Percentiles rank a stretch among this genome's conserved stretches.
Conservation (phyloP, 2,888 invertebrate genomes). For the Amblyjoppa fuscipennis region DNA sequence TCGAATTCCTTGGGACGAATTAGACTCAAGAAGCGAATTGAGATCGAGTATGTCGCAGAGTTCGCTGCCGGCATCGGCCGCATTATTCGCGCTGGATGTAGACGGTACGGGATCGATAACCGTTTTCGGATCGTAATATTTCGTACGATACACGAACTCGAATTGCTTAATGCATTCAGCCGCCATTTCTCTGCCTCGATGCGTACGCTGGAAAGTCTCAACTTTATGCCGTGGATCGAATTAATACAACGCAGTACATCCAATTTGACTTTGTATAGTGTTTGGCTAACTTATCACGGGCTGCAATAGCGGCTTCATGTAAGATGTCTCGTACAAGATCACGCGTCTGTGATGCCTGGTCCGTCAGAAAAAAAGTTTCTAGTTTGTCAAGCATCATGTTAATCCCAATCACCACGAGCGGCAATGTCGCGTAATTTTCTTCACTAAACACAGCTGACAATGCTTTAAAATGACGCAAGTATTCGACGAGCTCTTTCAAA, state of each 20-base stretch:
- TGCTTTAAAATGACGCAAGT: conserved; percentile 46
- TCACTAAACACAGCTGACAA: conserved; percentile 35
- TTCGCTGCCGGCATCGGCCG: neutral
- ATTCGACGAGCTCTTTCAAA: conserved; percentile 33
- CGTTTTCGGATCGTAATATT: conserved; percentile 5
- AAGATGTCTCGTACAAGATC: no score
- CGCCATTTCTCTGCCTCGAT: conserved; percentile 44
- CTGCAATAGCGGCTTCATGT: conserved; percentile 1
- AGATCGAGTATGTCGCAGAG: conserved; percentile 1
- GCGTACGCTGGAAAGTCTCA: conserved; percentile 42
- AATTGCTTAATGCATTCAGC: conserved; percentile 14
- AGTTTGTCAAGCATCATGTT: conserved; percentile 47
- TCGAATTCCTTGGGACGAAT: neutral
- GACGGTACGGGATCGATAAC: neutral
- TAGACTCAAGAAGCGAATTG: conserved; percentile 15
- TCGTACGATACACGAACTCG: conserved; percentile 6
- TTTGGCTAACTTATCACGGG: conserved; percentile 49
- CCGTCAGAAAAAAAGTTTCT: conserved; percentile 1
- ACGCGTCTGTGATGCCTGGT: no score
- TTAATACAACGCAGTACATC: conserved; percentile 44
- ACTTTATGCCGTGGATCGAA: conserved; percentile 53
- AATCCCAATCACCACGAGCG: conserved; percentile 46
- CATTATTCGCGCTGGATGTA: neutral
- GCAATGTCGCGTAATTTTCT: conserved; percentile 55
- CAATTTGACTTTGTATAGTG: conserved; percentile 37